Evolutionary conservation across 2,888 invertebrate species (phyloP), one percentile per base, ranked within the genome.

Genomic region (Drosophila planitibia): DNA sequence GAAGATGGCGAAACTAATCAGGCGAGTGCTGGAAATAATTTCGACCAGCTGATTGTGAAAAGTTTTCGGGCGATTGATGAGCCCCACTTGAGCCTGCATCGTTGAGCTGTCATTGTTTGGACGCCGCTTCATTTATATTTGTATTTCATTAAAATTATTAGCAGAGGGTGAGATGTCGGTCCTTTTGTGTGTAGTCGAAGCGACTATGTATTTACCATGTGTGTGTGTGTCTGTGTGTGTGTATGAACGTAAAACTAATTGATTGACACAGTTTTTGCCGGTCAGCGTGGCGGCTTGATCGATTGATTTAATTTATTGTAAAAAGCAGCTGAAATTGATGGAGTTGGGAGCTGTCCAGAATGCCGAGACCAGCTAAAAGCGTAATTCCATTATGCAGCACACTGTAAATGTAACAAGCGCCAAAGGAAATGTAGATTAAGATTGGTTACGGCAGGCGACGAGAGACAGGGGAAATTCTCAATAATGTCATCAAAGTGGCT

Each of bases 401-500:
- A 57, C 55, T 32, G 35, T 54, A 10, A 81, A 64, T 32, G 44
- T 44, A 69, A 65, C 41, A 61, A 22, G 55, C 61, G 52, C 61
- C 55, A 60, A 47, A 63, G 54, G 58, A 52, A 64, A 62, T 55
- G 71, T 44, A 39, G 51, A 63, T 57, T 55, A 35, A 55, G 49
- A 44, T 25, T 47, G 28, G 39, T 25, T 47, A n/a, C 32, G 41
- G 16, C 58, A 41, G 19, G 39, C 57, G n/a, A n/a, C 32, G 35
- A 22, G 25, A 39, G 32, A 16, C 61, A 51, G 37, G 28, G 39
- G 28, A 39, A 39, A 57, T 30, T 65, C 77, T 81, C 84, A 79
- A 80, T 89, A 89, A 89, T 90, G 90, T 90, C 87, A 89, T 89
- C 85, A 90, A 89, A 90, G 88, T 89, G 83, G 87, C 90, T 78